Conservation (phyloP, 1,140 invertebrate species). For the Bombyx mandarina region DNA sequence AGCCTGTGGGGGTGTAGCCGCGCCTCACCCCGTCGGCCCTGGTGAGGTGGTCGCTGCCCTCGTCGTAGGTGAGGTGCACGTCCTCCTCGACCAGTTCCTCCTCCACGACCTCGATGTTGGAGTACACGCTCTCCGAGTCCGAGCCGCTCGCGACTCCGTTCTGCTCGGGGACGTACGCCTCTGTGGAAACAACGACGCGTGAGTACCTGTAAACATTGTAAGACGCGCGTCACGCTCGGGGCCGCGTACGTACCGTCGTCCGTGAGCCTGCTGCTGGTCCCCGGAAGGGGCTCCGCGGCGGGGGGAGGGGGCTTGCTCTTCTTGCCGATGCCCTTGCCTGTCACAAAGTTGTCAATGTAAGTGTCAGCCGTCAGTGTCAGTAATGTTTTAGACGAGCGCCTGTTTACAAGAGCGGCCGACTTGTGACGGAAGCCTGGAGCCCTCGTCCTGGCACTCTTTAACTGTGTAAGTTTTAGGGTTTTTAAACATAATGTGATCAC, state of each 20-base stretch:
- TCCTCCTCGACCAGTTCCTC: constrained; percentile 32
- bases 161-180: background rate
- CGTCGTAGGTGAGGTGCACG: constrained; percentile 31
- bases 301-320: constrained; percentile 34
- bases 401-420: too few relatives aligned
- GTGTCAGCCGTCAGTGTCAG: too few relatives aligned
- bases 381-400: too few relatives aligned
- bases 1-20: background rate
- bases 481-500: too few relatives aligned
- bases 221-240: background rate
- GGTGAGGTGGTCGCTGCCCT: background rate
- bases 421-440: too few relatives aligned
- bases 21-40: background rate
- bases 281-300: constrained; percentile 18
- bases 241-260: background rate
- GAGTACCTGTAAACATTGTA: background rate
- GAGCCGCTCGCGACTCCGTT: constrained; percentile 1
- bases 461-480: too few relatives aligned
- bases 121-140: constrained; percentile 12
- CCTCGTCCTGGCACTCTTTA: too few relatives aligned
- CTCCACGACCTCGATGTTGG: constrained; percentile 24
- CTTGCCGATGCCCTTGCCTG: constrained; percentile 51
- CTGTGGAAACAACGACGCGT: background rate
- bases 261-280: constrained; percentile 17
- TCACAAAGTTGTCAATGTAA: background rate